A percentile compares a stretch with the other conserved stretches of the same genome.
Evolutionary conservation across 2,797 vertebrate species (phyloP).

Genomic region (Gephyroberyx darwinii): DNA sequence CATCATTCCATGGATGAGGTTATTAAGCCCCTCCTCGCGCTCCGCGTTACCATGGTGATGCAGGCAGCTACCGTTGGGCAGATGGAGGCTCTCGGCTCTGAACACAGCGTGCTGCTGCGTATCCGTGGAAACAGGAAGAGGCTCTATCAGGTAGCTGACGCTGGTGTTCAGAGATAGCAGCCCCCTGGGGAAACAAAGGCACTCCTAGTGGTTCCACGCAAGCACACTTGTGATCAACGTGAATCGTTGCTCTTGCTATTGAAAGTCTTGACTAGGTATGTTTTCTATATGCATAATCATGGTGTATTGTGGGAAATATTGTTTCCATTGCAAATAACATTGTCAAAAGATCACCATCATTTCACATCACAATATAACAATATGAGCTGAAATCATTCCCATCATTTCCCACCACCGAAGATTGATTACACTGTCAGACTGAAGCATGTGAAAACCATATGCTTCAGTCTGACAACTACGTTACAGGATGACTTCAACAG

Average conservation of each 20-base stretch:
- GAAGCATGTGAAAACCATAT: background rate
- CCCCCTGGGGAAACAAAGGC: constrained; percentile 84
- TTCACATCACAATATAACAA: background rate
- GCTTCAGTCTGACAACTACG: background rate
- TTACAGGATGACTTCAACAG: background rate
- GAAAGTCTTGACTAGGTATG: no score
- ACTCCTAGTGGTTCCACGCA: constrained; percentile 43
- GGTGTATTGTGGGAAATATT: background rate
- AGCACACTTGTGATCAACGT: constrained; percentile 3
- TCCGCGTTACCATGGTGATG: constrained; percentile 66
- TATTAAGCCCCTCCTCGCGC: constrained; percentile 54
- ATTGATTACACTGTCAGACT: background rate
- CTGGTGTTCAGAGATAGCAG: constrained; percentile 88
- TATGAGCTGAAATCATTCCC: background rate
- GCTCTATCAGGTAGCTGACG: constrained; percentile 92
- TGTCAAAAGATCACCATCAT: background rate
- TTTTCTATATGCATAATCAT: constrained; percentile 1
- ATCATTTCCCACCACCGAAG: background rate
- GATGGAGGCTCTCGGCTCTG: constrained; percentile 83
- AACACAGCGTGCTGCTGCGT: constrained; percentile 86
- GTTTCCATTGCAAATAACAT: background rate
- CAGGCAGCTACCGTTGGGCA: constrained; percentile 83
- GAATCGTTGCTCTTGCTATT: background rate
- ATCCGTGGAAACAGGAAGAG: constrained; percentile 74
- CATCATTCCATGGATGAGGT: constrained; percentile 76